phyloP scores from a whole-genome alignment of 2,888 invertebrate genomes.

The Antitype chi region DNA sequence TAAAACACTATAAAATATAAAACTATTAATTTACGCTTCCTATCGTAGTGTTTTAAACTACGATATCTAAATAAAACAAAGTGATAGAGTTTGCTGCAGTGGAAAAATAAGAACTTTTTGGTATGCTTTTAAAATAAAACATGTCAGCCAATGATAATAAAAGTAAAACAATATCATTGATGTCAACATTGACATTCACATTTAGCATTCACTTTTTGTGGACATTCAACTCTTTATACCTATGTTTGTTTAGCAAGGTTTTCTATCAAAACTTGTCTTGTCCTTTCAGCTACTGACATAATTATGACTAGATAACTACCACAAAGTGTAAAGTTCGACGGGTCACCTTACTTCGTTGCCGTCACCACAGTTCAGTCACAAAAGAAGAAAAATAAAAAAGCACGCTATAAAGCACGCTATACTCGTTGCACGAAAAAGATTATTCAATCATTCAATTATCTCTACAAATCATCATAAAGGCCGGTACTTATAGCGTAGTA shows the following conservation, averaged over 20 bases:
- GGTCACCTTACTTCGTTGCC: too few species aligned
- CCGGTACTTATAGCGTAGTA: background rate
- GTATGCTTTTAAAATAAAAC: background rate
- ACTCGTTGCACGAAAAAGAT: background rate
- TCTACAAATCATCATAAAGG: slow-evolving; percentile 1
- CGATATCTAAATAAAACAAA: slow-evolving; percentile 1
- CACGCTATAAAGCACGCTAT: too few species aligned
- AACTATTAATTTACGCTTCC: slow-evolving; percentile 14
- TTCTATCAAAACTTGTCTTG: too few species aligned
- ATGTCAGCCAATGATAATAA: background rate
- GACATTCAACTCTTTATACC: too few species aligned
- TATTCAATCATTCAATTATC: slow-evolving; percentile 1
- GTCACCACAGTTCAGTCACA: too few species aligned
- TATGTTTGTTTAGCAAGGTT: too few species aligned
- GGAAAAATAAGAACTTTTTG: background rate
- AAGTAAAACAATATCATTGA: background rate
- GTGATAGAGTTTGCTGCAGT: background rate
- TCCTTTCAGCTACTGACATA: too few species aligned
- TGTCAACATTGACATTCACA: slow-evolving; percentile 2
- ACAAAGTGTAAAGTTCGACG: too few species aligned
- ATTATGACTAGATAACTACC: too few species aligned
- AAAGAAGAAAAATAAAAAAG: too few species aligned
- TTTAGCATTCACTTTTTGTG: background rate
- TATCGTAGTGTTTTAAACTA: slow-evolving; percentile 18
- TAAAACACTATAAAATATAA: slow-evolving; percentile 32